phyloP scores from a whole-genome alignment of 2,113 vertebrate genomes.

The Abramis brama region DNA sequence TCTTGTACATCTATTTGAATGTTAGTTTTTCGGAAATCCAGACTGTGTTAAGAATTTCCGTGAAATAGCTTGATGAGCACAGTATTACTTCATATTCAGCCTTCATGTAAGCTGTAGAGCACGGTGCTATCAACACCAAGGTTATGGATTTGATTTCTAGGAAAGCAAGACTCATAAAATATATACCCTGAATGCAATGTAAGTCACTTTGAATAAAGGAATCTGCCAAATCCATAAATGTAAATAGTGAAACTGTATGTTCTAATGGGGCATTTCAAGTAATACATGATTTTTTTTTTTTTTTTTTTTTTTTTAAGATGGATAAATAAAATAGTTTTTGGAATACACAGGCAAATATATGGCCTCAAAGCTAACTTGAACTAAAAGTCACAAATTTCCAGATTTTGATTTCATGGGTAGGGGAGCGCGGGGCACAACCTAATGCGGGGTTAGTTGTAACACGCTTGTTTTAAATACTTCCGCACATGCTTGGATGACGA shows the following conservation, averaged over 20 bases:
- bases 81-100: background rate
- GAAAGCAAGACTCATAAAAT: background rate
- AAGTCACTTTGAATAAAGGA: background rate
- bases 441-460: too few relatives aligned
- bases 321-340: background rate
- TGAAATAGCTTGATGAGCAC: background rate
- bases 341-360: background rate
- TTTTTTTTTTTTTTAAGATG: background rate
- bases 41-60: background rate
- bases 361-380: background rate
- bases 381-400: background rate
- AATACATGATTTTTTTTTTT: background rate
- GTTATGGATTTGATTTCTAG: background rate
- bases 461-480: too few relatives aligned
- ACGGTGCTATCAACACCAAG: background rate
- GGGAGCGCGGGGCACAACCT: too few relatives aligned
- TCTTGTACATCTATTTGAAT: background rate
- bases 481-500: too few relatives aligned
- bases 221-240: background rate
- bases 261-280: background rate
- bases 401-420: background rate
- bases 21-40: background rate
- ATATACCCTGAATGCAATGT: background rate
- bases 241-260: background rate
- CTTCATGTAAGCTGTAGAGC: background rate